Base-by-base conservation (phyloP, 2,113 vertebrate genomes). In the Cariama cristata region DNA sequence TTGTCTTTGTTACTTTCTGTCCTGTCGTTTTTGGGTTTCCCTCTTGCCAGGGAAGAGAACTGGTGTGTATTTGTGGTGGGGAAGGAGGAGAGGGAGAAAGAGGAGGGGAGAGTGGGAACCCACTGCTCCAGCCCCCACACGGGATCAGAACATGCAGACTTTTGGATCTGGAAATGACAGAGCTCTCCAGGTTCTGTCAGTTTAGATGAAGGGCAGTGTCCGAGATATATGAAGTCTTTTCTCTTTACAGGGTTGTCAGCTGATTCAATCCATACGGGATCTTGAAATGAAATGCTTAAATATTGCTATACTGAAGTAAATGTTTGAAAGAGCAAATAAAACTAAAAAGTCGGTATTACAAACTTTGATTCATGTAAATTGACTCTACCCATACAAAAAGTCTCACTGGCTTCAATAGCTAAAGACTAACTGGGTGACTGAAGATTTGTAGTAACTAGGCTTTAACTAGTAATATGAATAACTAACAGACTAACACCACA, bases 341-440 rank as follows among this genome's bases (percentile, higher is more conserved):
- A 85, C 60, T 84, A 72, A 96, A 94, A 96, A 94, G 56, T 64
- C 80, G 90, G 63, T 91, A 90, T 84, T 62, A 52, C 60, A 91
- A 94, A 79, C 35, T 90, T 92, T 71, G 86, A 91, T 96, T 93
- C 47, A 93, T 89, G 77, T 87, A 87, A 93, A 95, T 93, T 87
- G 42, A 87, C 60, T 86, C 40, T 92, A 55, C 45, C 14, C 64
- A 68, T 72, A 87, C 68, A 55, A 67, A 95, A 94, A 80, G 6
- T 79, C 64, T 89, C 14, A 9, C 33, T 93, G 49, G 32, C 24
- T 96, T 93, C 89, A 79, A 44, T 44, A 81, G 22, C 64, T 84
- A 44, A 74, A 91, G 68, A 71, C 72, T 96, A 89, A 91, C 81
- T 63, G 60, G 23, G 44, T 86, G 64, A 33, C 55, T 59, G 52